A percentile compares a stretch with the other conserved stretches of the same genome.
phyloP scores from a whole-genome alignment of 1,140 invertebrate genomes.

The Eueides isabella region DNA sequence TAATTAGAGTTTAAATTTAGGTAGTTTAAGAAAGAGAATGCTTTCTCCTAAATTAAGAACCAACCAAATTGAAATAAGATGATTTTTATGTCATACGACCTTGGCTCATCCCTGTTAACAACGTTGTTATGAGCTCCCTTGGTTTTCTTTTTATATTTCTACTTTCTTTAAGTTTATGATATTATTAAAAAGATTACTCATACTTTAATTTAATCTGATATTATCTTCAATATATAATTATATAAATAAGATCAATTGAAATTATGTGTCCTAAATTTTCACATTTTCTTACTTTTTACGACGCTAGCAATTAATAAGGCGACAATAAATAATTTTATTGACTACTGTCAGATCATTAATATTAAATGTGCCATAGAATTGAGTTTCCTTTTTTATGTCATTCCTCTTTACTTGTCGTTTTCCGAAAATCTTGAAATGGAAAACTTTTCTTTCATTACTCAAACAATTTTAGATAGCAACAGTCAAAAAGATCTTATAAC shows the following conservation, averaged over 20 bases:
- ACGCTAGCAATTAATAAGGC: slow-evolving; percentile 46
- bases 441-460: neutral
- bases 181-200: neutral
- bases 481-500: too few species aligned
- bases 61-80: neutral
- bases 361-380: slow-evolving; percentile 59
- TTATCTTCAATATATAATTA: neutral
- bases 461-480: neutral
- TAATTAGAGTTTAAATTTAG: too few species aligned
- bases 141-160: neutral
- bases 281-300: slow-evolving; percentile 21
- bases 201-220: neutral
- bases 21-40: too few species aligned
- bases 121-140: neutral
- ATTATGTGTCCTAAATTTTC: slow-evolving; percentile 11
- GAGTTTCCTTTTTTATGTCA: slow-evolving; percentile 53
- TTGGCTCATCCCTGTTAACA: neutral
- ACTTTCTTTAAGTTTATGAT: neutral
- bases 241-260: neutral
- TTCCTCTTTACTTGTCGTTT: slow-evolving; percentile 5
- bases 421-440: neutral
- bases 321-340: slow-evolving; percentile 76
- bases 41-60: neutral
- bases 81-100: neutral
- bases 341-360: slow-evolving; percentile 61